phyloP scores from a whole-genome alignment of 2,113 vertebrate species.

The Blennius ocellaris region DNA sequence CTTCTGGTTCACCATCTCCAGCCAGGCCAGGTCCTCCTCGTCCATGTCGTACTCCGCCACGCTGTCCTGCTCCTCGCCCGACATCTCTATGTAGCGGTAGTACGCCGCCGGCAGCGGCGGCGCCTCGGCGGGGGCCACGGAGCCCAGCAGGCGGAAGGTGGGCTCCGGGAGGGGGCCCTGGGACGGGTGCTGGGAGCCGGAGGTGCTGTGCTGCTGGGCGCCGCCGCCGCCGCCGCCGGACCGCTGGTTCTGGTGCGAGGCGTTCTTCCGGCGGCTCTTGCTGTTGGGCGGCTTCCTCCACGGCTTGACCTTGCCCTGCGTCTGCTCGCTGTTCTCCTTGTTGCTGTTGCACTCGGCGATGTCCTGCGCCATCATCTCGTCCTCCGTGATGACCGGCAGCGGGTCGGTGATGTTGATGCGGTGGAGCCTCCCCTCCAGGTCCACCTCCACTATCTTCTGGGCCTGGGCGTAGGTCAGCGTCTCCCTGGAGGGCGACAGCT shows the following conservation, averaged over 20 bases:
- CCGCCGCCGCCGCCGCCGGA: too few species aligned
- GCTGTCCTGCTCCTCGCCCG: slow-evolving; percentile 89
- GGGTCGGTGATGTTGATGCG: slow-evolving; percentile 96
- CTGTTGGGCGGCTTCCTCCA: slow-evolving; percentile 88
- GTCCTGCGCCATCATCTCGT: slow-evolving; percentile 96
- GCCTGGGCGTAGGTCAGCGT: slow-evolving; percentile 96
- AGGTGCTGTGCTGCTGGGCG: slow-evolving; percentile 68
- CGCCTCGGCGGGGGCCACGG: slow-evolving; percentile 82
- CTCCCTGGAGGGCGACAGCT: slow-evolving; percentile 91
- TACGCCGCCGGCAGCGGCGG: slow-evolving; percentile 88
- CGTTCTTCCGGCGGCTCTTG: slow-evolving; percentile 85
- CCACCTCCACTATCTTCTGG: slow-evolving; percentile 96
- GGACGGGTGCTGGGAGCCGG: slow-evolving; percentile 75
- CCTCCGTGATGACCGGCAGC: slow-evolving; percentile 93
- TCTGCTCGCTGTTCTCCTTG: slow-evolving; percentile 97
- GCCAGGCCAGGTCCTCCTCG: slow-evolving; percentile 96
- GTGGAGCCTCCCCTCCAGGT: slow-evolving; percentile 95
- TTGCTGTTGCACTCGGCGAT: slow-evolving; percentile 97
- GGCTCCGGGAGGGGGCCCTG: slow-evolving; percentile 89
- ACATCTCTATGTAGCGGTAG: slow-evolving; percentile 92
- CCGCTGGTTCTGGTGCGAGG: slow-evolving; percentile 68
- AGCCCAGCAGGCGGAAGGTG: slow-evolving; percentile 88
- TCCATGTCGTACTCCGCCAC: slow-evolving; percentile 99
- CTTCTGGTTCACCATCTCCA: slow-evolving; percentile 97
- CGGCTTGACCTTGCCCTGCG: slow-evolving; percentile 86